Percentiles rank a stretch among this genome's conserved stretches.
Conservation (phyloP, 2,797 vertebrate species). For the Cyclura pinguis region DNA sequence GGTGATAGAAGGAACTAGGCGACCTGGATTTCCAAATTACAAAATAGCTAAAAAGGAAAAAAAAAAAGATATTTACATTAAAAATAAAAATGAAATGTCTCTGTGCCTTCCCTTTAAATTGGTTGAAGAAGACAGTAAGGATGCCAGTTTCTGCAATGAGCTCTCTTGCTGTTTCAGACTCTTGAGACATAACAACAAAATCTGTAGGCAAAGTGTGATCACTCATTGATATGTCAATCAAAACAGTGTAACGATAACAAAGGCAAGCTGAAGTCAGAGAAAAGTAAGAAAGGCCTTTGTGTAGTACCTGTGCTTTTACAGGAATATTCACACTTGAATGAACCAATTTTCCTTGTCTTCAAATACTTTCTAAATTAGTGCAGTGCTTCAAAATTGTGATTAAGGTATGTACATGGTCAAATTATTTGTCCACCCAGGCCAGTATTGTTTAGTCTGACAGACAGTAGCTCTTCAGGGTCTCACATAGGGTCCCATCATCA, state of each 20-base stretch:
- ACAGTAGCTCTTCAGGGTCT: not conserved
- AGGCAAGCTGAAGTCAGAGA: not conserved
- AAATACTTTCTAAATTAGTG: not conserved
- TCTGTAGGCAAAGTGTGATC: not conserved
- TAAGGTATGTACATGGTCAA: not conserved
- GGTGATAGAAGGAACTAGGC: not conserved
- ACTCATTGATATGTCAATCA: not conserved
- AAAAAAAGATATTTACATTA: not conserved
- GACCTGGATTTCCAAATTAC: conserved; percentile 2
- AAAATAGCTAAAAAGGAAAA: not conserved
- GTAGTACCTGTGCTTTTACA: not conserved
- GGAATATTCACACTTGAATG: not conserved
- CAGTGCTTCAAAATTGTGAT: not conserved
- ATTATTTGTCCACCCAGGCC: not conserved
- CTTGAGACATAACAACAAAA: conserved; percentile 8
- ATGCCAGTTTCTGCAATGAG: not conserved
- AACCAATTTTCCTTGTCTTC: not conserved
- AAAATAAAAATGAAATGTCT: not conserved
- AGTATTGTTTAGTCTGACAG: too few species aligned
- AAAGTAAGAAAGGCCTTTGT: not conserved
- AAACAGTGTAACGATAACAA: not conserved
- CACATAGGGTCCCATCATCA: not conserved
- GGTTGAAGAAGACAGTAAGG: not conserved
- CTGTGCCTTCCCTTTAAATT: not conserved
- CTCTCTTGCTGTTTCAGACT: not conserved